phyloP scores from a whole-genome alignment of 2,113 vertebrate species.

The Psophia crepitans region DNA sequence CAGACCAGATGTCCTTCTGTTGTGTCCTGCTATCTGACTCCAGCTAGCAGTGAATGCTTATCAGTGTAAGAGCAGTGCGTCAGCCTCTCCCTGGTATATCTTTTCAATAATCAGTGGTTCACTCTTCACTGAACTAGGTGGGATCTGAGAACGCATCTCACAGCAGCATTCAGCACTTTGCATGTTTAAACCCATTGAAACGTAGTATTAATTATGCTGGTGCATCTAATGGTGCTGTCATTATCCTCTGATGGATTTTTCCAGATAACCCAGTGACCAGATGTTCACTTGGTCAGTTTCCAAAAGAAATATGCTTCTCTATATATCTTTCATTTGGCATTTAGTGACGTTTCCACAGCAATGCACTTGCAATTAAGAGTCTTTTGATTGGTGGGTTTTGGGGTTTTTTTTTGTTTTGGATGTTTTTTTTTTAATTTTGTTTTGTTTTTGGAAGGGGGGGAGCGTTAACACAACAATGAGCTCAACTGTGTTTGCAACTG shows the following conservation, averaged over 20 bases:
- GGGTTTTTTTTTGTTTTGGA: background rate
- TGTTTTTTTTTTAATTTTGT: background rate
- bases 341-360: background rate
- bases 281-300: constrained; percentile 61
- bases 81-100: constrained; percentile 38
- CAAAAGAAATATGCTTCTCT: constrained; percentile 43
- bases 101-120: constrained; percentile 33
- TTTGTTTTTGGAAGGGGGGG: fast-evolving
- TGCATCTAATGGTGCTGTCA: constrained; percentile 20
- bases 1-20: background rate
- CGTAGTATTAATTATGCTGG: constrained; percentile 21
- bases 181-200: constrained; percentile 47
- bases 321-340: constrained; percentile 15
- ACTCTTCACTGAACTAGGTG: constrained; percentile 3
- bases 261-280: constrained; percentile 47
- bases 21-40: background rate
- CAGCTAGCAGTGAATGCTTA: background rate
- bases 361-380: background rate
- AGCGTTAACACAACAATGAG: background rate
- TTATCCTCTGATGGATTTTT: constrained; percentile 43
- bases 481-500: constrained; percentile 13
- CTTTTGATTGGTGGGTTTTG: background rate
- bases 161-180: constrained; percentile 2
- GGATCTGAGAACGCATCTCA: constrained; percentile 19
- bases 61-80: background rate